These are phyloP conservation scores for Saguinus oedipus DNA, from an alignment of 2,797 vertebrate genomes.

Conservation along the genomic window DNA sequence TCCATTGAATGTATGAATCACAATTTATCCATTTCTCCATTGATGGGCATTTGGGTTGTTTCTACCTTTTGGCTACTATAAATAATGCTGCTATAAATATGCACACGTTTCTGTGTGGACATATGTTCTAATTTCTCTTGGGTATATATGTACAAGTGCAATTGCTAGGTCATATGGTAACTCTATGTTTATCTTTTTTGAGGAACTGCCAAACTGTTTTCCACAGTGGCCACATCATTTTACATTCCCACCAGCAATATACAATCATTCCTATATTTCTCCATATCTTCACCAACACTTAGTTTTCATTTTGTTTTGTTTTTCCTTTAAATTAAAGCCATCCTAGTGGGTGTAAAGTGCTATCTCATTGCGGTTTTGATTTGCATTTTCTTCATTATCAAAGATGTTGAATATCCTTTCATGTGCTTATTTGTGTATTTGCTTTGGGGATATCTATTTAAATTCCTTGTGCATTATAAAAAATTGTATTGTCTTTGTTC, in stretches of 20 bases:
- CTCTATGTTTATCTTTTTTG: background rate
- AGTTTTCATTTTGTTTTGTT: background rate
- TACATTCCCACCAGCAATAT: background rate
- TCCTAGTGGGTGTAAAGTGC: background rate
- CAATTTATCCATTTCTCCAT: background rate
- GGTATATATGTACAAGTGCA: background rate
- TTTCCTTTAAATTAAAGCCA: background rate
- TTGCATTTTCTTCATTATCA: constrained; percentile 33
- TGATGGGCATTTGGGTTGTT: background rate
- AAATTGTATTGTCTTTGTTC: background rate
- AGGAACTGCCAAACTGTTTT: background rate
- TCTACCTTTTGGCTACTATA: background rate
- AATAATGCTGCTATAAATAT: background rate
- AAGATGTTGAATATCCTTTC: background rate
- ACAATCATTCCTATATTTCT: background rate
- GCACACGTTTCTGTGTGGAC: background rate
- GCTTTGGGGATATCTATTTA: background rate
- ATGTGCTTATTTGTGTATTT: background rate
- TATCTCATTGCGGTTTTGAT: background rate
- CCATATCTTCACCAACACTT: background rate
- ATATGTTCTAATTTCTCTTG: background rate
- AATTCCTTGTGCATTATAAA: background rate
- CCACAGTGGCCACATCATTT: background rate
- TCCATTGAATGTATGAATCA: background rate
- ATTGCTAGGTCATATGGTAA: background rate